Evolutionary conservation across 1,140 invertebrate species (phyloP), one percentile per base, ranked within the genome.

Genomic region (Homalodisca vitripennis): DNA sequence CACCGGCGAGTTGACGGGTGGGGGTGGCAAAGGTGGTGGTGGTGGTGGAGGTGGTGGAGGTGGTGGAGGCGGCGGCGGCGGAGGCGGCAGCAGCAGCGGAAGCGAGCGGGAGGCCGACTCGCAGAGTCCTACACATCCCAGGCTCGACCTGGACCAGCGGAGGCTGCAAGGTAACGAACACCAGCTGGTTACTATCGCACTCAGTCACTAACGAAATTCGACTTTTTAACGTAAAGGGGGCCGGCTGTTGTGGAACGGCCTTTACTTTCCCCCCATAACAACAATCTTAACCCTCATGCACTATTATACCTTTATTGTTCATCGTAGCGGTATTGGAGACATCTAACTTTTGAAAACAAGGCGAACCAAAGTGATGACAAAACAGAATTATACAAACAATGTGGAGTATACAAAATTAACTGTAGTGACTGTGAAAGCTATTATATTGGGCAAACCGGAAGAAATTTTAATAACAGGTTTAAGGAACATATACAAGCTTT

Each of bases 111-210:
- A 60, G 26, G 14, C 14, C 10, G n/a, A 60, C 24, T 26, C 55
- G 22, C 48, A 53, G 48, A 60, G 55, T 24, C 55, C 55, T 29
- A 27, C 55, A 29, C 55, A 60, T 24, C 55, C 26, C 55, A 22
- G 55, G 6, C 55, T 60, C 48, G 20, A 12, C 48, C 3, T 53
- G 3, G 48, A 53, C 22, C 20, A 6, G 3, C 12, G 48, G 12
- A 12, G 48, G 48, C 12, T 53, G 12, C 48, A 53, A 53, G 48
- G 48, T 53, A 53, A 14, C 12, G 3, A 17, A 53, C 20, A 53
- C 22, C 6, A 53, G 48, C 20, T 53, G 6, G 12, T 12, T 14
- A 12, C 12, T 12, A 12, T 6, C 17, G 34, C 6, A 10, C 34
- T 41, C 6, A 41, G 34, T 10, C 17, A 41, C 20, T 10, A 60